Base-by-base conservation (phyloP, 2,797 vertebrate genomes). In the Masticophis lateralis region DNA sequence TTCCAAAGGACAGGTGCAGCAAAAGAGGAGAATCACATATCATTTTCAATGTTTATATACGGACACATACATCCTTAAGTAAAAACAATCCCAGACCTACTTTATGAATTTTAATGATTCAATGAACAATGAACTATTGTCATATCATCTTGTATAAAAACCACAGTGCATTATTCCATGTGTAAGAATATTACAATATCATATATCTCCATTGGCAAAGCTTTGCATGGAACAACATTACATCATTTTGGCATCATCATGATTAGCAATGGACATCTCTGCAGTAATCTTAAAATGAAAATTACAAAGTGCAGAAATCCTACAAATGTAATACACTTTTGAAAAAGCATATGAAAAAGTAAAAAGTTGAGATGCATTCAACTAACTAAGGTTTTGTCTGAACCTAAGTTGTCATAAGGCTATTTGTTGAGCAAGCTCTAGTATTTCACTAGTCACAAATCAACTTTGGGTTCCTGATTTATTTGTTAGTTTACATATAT, bases 21-120 rank as follows among this genome's bases (percentile, higher is more conserved):
- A n/a, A 66, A 28, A 66, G 61, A 66, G 27, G 27, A 66, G 28
- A 66, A n/a, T 66, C 69, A 37, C 8, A 43, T 43, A 74, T 37
- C 16, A 37, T 74, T 74, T 37, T 32, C 16, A 74, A 18, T 20
- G 32, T 74, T 37, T 37, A 74, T 20, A 37, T 74, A 69, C 5
- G 0, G 28, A 69, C 14, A 20, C 16, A 74, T 37, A 32, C 8
- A 20, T 74, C 3, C 1, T 74, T 37, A 37, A 37, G 8, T 74
- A 97, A 95, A 97, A 96, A 94, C 96, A 97, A 97, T 97, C 96
- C 96, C 97, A 96, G 93, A 97, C 97, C 97, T 97, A 98, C 97
- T 98, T 98, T 97, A 37, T 37, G n/a, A 74, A 16, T 32, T 87
- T 87, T 87, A 57, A 88, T 88, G 14, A 57, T 32, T 57, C 28